These are phyloP conservation scores for Sarcoramphus papa DNA, from an alignment of 2,797 vertebrate species.

Conservation along the genomic window DNA sequence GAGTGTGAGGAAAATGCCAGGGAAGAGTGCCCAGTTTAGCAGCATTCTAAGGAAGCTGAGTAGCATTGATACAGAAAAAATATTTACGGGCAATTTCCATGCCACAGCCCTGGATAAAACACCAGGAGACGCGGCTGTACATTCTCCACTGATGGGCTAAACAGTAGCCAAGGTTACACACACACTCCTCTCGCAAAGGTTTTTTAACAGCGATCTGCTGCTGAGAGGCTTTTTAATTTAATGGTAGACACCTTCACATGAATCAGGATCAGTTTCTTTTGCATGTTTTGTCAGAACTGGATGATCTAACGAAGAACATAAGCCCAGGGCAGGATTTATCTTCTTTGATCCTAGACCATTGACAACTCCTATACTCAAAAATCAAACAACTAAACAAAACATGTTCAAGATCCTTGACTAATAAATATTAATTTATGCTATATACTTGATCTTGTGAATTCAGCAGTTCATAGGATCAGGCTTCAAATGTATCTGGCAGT, in stretches of 20 bases:
- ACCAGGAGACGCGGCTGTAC: neutral
- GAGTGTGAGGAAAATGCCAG: slow-evolving; percentile 18
- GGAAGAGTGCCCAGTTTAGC: slow-evolving; percentile 45
- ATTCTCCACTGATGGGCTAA: neutral
- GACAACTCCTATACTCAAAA: neutral
- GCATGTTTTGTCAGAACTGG: neutral
- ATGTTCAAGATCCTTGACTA: neutral
- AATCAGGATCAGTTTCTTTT: neutral
- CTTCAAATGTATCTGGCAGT: neutral
- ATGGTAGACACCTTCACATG: neutral
- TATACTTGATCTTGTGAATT: neutral
- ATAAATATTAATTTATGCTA: neutral
- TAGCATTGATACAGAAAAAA: slow-evolving; percentile 33
- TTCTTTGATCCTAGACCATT: neutral
- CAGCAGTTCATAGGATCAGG: neutral
- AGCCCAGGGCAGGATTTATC: neutral
- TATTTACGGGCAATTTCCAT: slow-evolving; percentile 14
- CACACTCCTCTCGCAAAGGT: neutral
- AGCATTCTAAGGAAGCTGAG: slow-evolving; percentile 51
- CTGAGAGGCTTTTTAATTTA: neutral
- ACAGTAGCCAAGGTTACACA: neutral
- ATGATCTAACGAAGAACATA: neutral
- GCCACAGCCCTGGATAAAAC: neutral
- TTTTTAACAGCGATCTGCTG: neutral
- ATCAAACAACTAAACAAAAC: neutral